A percentile compares a stretch with the other conserved stretches of the same genome.
Conservation (phyloP, 2,888 invertebrate species). For the Aproaerema taeniolella region DNA sequence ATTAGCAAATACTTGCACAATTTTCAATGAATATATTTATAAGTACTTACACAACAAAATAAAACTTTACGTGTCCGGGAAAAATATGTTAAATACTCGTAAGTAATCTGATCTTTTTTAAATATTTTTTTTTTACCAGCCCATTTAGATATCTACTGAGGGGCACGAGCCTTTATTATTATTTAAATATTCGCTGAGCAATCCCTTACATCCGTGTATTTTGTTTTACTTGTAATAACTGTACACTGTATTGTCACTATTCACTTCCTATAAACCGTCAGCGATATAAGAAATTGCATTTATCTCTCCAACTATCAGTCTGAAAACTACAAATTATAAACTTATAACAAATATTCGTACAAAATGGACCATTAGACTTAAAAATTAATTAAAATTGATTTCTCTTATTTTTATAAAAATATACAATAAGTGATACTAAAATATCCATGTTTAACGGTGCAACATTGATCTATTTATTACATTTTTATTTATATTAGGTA, state of each 20-base stretch:
- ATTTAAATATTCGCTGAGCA: too few relatives aligned
- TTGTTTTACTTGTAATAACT: too few relatives aligned
- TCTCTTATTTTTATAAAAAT: slow-evolving; percentile 61
- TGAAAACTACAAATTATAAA: slow-evolving; percentile 5
- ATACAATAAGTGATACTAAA: slow-evolving; percentile 68
- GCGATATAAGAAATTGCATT: not conserved
- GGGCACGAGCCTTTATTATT: too few relatives aligned
- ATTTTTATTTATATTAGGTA: slow-evolving; percentile 32
- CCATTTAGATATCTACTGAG: too few relatives aligned
- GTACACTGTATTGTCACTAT: too few relatives aligned
- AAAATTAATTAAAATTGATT: slow-evolving; percentile 38
- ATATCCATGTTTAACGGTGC: slow-evolving; percentile 59
- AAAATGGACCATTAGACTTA: slow-evolving; percentile 42
- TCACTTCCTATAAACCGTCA: too few relatives aligned
- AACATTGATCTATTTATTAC: slow-evolving; percentile 54
- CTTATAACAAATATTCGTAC: slow-evolving; percentile 33
- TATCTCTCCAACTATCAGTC: slow-evolving; percentile 7
- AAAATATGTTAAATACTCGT: too few relatives aligned
- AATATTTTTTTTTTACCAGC: too few relatives aligned
- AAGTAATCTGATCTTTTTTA: too few relatives aligned
- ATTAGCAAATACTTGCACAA: slow-evolving; percentile 45
- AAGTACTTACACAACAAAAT: not conserved
- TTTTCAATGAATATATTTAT: not conserved
- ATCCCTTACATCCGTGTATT: too few relatives aligned
- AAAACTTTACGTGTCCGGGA: too few relatives aligned